These are phyloP conservation scores for Forbesichthys agassizii DNA, from an alignment of 2,113 vertebrate species.

Conservation along the genomic window DNA sequence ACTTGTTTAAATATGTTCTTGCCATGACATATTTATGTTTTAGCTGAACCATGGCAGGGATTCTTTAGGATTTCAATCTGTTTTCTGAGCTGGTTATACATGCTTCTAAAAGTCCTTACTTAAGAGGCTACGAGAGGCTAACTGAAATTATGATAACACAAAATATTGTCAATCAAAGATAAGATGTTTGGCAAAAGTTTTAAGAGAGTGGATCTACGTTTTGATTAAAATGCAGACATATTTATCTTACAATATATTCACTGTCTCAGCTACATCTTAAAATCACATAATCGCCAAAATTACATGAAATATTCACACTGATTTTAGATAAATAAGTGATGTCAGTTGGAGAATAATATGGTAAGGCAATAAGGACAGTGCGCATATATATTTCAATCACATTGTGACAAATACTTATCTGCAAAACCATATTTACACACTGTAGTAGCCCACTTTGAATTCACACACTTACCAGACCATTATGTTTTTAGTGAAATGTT, in stretches of 20 bases:
- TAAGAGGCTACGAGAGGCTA: not conserved
- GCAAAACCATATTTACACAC: not conserved
- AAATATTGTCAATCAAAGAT: not conserved
- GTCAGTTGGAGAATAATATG: too few relatives aligned
- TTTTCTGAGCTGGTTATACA: not conserved
- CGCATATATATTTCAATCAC: too few relatives aligned
- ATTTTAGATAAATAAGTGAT: too few relatives aligned
- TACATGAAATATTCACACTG: too few relatives aligned
- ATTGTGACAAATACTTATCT: too few relatives aligned
- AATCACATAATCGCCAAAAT: too few relatives aligned
- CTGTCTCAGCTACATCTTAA: too few relatives aligned
- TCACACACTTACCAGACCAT: not conserved
- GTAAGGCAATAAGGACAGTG: too few relatives aligned
- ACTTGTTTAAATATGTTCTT: conserved; percentile 33
- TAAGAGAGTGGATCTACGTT: not conserved
- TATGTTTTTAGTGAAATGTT: conserved; percentile 4
- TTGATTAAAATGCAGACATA: not conserved
- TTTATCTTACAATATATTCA: too few relatives aligned
- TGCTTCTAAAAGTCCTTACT: not conserved
- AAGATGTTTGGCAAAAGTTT: not conserved
- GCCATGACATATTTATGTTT: conserved; percentile 33
- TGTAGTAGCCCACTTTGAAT: not conserved
- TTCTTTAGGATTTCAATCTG: not conserved
- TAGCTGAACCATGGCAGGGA: conserved; percentile 9
- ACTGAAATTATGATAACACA: not conserved